phyloP scores from a whole-genome alignment of 2,113 vertebrate species.

The Pantherophis guttatus region DNA sequence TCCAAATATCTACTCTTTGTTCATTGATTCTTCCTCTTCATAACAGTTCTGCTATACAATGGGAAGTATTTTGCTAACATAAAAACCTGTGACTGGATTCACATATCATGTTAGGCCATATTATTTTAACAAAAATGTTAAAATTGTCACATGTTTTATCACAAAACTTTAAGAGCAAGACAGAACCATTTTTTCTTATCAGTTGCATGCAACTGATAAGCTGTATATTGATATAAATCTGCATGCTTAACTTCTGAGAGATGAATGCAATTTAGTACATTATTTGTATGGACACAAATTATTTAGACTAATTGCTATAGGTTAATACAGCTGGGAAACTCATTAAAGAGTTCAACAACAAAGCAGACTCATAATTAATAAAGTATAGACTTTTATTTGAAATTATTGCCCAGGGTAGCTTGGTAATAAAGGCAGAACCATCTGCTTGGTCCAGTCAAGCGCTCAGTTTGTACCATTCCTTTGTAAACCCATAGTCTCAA shows the following conservation, averaged over 20 bases:
- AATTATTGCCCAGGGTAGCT: conserved; percentile 60
- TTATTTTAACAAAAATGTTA: neutral
- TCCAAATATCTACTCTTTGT: neutral
- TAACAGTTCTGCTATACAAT: neutral
- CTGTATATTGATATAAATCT: conserved; percentile 1
- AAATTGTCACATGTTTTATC: neutral
- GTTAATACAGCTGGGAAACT: conserved; percentile 59
- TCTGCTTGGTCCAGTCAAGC: neutral
- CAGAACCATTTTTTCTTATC: neutral
- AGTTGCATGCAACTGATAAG: neutral
- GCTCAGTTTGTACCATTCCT: neutral
- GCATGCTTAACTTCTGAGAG: neutral
- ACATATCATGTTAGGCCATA: neutral
- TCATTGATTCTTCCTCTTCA: neutral
- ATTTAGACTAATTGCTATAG: conserved; percentile 12
- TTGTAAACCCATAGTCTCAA: neutral
- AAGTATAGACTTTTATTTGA: conserved; percentile 67
- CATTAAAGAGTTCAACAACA: conserved; percentile 56
- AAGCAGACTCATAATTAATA: conserved; percentile 65
- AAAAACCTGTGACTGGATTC: neutral
- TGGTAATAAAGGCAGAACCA: conserved; percentile 13
- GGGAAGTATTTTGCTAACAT: neutral
- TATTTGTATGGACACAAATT: neutral
- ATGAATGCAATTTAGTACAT: conserved; percentile 18
- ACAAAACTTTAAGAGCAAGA: neutral